Base-by-base conservation (phyloP, 1,140 invertebrate species). In the Drosophila orena region DNA sequence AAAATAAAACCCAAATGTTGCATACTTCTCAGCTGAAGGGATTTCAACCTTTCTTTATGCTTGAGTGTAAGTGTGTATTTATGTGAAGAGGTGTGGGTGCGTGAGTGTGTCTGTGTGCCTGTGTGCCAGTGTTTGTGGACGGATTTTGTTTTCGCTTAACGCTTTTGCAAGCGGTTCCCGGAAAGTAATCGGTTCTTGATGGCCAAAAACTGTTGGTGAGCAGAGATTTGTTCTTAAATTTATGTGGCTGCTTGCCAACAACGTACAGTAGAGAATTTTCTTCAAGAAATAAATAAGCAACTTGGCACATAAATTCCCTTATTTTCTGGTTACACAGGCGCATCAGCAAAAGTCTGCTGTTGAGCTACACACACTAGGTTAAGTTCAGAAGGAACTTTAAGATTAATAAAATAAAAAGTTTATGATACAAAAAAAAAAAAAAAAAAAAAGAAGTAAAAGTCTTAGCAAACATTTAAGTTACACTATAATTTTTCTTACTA, bases 1-100 rank as follows among this genome's bases (percentile, higher is more conserved):
- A 74, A 74, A 74, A 74, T 75, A 74, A 74, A 75, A 55, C 68
- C 68, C 68, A 42, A 57, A 70, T 57, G 65, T 70, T 70, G 66
- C 64, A 56, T 56, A 46, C 66, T 46, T 50, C 62, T 49, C 57
- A 47, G 58, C 24, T 62, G 42, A 66, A 47, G 62, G 43, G 43
- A 64, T 65, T 62, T 15, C 62, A 11, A 27, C 22, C 34, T 27
- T 14, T 15, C 11, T 8, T n/a, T n/a, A 2, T 2, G 14, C 15
- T 12, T 11, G 5, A 17, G 30, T 43, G 22, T 14, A 14, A 3
- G 40, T 8, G 12, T 35, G 30, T 11, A 34, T 22, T 24, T 61
- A 38, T 38, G 37, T 38, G 14, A 14, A 38, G 4, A 38, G 37
- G 2, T 15, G 24, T 3, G 11, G 2, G 47, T 49, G 24, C 4